Base-by-base conservation (phyloP, 2,113 vertebrate species). In the Arothron firmamentum region DNA sequence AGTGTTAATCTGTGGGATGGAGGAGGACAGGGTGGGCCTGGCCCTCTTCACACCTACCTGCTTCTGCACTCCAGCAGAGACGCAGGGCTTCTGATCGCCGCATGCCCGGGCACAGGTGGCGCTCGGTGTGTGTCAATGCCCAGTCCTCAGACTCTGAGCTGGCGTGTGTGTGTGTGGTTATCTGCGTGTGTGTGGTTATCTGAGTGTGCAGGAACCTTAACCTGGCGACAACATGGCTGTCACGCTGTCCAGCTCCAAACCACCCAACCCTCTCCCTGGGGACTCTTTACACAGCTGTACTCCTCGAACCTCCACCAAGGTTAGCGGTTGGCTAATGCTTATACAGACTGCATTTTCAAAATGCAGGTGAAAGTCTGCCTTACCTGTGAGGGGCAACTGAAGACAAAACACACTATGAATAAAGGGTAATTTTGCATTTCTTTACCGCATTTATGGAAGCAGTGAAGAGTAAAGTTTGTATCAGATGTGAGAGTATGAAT, bases 1-100 rank as follows among this genome's bases (percentile, higher is more conserved):
- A 83, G 78, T 85, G 84, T 83, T 82, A 73, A 85, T 80, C 67
- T 86, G 67, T 60, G 82, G 79, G 78, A 84, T 73, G 74, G 74
- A 78, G 71, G 62, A 77, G 80, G 80, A 84, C 80, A 71, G 75
- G 80, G 76, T 71, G 75, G 71, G 62, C 71, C 66, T 20, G 49
- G 56, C 56, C 75, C 68, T 51, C 65, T 69, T 67, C 65, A 82
- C 72, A 78, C 65, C 78, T 82, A 77, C 80, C 82, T 86, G 80
- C 73, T 65, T 71, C 59, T 34, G 62, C 70, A 58, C 67, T 69
- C 78, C 66, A 23, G 76, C 19, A 28, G 78, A 80, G 74, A 59
- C 12, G 5, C 46, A 10, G 55, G 70, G 67, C 72, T 75, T 67
- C 71, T 70, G 55, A 70, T 72, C 75, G 56, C 66, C 68, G 62